Evolutionary conservation across 2,113 vertebrate species (phyloP).

Genomic region (Phaethon lepturus): DNA sequence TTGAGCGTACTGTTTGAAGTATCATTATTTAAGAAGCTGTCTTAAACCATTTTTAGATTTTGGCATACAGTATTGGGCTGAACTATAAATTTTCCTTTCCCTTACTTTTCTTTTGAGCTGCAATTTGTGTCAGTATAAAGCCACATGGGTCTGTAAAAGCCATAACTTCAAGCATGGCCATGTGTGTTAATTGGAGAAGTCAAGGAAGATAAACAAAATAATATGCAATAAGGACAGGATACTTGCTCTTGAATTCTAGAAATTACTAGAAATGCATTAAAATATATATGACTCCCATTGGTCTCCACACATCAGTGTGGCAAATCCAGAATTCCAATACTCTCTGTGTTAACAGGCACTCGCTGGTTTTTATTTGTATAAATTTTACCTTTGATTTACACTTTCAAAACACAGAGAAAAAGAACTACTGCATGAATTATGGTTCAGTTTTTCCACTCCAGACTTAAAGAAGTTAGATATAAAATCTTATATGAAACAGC

Average conservation of each 20-base stretch:
- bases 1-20: background rate
- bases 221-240: slow-evolving; percentile 20
- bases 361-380: slow-evolving; percentile 37
- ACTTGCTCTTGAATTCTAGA: slow-evolving; percentile 15
- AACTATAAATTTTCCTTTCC: slow-evolving; percentile 26
- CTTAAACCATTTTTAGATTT: slow-evolving; percentile 50
- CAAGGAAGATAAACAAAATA: slow-evolving; percentile 59
- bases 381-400: slow-evolving; percentile 51
- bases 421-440: slow-evolving; percentile 16
- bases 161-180: slow-evolving; percentile 26
- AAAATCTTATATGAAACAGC: slow-evolving; percentile 46
- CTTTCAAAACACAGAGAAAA: slow-evolving; percentile 50
- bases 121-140: slow-evolving; percentile 47
- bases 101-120: slow-evolving; percentile 13
- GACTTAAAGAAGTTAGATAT: slow-evolving; percentile 22
- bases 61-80: background rate
- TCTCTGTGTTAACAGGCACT: slow-evolving; percentile 3
- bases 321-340: slow-evolving; percentile 50
- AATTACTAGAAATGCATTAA: slow-evolving; percentile 1
- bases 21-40: slow-evolving; percentile 49
- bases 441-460: slow-evolving; percentile 16
- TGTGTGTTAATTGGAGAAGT: slow-evolving; percentile 45
- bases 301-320: slow-evolving; percentile 8
- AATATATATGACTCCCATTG: slow-evolving; percentile 24
- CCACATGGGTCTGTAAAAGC: slow-evolving; percentile 14